phyloP scores from a whole-genome alignment of 2,797 vertebrate species.

The Alcedo quadribrachys region DNA sequence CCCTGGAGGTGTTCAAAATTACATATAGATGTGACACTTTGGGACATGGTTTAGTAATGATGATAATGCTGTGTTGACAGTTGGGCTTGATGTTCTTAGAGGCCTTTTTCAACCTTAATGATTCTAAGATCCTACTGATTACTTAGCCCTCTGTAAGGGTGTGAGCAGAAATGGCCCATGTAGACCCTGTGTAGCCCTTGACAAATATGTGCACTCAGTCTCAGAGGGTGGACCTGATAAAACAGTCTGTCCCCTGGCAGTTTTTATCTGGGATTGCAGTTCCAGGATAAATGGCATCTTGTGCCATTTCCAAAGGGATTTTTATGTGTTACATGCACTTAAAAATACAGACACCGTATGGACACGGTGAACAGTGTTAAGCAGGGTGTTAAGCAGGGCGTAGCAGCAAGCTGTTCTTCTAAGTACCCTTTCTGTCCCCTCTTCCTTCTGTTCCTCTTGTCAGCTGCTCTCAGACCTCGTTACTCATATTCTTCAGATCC shows the following conservation, averaged over 20 bases:
- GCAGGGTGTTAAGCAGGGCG: background rate
- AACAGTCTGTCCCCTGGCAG: background rate
- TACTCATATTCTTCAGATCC: background rate
- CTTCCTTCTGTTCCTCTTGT: background rate
- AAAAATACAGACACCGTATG: background rate
- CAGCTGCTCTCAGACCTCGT: background rate
- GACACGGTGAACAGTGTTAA: background rate
- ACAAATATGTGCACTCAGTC: background rate
- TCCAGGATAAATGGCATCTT: background rate
- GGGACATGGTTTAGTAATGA: no score
- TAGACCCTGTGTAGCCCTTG: background rate
- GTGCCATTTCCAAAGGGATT: conserved; percentile 11
- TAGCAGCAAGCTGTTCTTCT: background rate
- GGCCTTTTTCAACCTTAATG: no score
- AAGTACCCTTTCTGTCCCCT: background rate
- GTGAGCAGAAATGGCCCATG: background rate
- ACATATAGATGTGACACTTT: no score
- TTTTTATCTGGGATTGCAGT: background rate
- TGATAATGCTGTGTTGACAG: no score
- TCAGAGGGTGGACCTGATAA: background rate
- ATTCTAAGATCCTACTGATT: background rate
- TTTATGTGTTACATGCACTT: background rate
- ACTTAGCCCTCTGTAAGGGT: background rate
- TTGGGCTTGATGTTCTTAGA: no score
- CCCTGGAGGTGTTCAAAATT: no score